These are phyloP conservation scores for Metridium senile DNA, from an alignment of 92 coral and sea anemone species.

Conservation along the genomic window DNA sequence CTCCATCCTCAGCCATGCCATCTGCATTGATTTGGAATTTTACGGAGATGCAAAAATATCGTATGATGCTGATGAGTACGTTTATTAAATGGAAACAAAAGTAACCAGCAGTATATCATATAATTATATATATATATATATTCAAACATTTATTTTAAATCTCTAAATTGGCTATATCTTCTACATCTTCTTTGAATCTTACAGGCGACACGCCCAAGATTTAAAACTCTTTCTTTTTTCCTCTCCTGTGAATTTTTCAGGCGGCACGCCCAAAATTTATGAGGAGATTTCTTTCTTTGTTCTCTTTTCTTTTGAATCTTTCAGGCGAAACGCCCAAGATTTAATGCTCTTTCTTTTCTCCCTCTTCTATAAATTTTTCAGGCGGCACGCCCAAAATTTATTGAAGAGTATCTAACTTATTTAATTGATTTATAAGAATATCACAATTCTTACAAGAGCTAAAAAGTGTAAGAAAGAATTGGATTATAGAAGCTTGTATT, in stretches of 20 bases:
- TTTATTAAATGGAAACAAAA: not conserved
- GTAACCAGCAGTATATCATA: not conserved
- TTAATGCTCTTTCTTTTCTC: not conserved
- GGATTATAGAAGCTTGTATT: too few relatives aligned
- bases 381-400: too few relatives aligned
- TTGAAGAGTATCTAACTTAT: not conserved
- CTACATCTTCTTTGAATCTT: conserved; percentile 3
- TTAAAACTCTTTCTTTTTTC: too few relatives aligned
- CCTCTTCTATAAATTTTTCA: too few relatives aligned
- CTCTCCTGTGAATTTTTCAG: too few relatives aligned
- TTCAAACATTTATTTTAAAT: too few relatives aligned
- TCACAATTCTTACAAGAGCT: too few relatives aligned
- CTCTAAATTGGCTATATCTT: too few relatives aligned
- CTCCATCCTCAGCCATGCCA: not conserved
- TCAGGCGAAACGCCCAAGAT: conserved; percentile 26
- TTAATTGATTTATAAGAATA: not conserved
- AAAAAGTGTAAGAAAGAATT: too few relatives aligned
- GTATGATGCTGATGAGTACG: not conserved
- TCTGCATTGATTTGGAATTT: conserved; percentile 9
- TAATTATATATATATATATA: too few relatives aligned
- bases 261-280: too few relatives aligned
- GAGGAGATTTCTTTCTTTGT: not conserved
- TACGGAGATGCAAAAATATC: conserved; percentile 14
- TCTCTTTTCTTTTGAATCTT: conserved; percentile 1
- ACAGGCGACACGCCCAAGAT: conserved; percentile 4